Evolutionary conservation across 2,113 vertebrate species (phyloP), one percentile per base, ranked within the genome.

Genomic region (Xiphophorus hellerii): DNA sequence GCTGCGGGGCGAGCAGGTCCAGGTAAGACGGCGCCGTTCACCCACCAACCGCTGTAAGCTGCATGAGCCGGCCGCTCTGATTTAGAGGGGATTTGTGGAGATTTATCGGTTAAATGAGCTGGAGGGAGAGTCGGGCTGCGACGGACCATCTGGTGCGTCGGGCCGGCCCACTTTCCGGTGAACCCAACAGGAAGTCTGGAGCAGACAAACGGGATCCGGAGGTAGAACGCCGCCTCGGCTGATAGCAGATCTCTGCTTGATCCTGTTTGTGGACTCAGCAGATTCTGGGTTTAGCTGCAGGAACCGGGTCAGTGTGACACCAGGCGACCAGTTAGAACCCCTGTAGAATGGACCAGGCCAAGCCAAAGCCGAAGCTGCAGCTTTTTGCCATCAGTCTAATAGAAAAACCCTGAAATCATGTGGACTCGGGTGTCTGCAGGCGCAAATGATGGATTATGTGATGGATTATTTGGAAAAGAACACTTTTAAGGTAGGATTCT

Each of bases 1-100:
- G 10, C 88, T 93, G 4, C 94, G 92, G 44, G 91, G 94, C 0
- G 96, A 97, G 83, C 93, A 93, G 39, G 91, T 94, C 62, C 97
- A 98, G 97, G 97, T 99, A 90, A 63, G 88, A 7, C 71, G 63
- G 30, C 5, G 17, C 44, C 17, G 17, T 15, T 20, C 44, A 44
- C 35, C 7, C 3, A 30, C 63, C 29, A 39, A 14, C 44, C 42
- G 28, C 33, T 76, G 17, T 28, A 27, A 31, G 39, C 37, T 27
- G 29, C 17, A 35, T n/a, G 29, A 35, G 17, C 65, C 30, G n/a
- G 64, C 28, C 25, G 13, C 69, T 76, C 61, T 27, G 84, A 69
- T 72, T 76, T 75, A 30, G n/a, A 10, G 25, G 48, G 80, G 83
- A 85, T 91, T 89, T 81, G 44, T 74, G 75, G 72, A 83, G 86